Percentiles rank a stretch among this genome's conserved stretches.
Conservation (phyloP, 2,113 vertebrate genomes). For the Campylorhamphus procurvoides region DNA sequence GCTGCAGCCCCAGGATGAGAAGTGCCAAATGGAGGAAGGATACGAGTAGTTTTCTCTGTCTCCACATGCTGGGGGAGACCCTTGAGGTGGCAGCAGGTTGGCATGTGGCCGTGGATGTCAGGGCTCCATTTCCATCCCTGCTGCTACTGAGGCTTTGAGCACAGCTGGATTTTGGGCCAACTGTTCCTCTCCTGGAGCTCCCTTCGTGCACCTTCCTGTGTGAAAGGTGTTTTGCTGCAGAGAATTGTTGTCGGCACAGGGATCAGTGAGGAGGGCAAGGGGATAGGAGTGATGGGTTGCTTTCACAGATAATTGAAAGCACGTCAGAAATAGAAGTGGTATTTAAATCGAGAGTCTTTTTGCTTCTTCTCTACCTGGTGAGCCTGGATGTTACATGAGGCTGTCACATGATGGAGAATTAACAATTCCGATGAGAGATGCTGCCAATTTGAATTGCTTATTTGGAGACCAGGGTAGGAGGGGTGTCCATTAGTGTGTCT, state of each 20-base stretch:
- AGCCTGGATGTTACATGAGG: background rate
- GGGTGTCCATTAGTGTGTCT: conserved; percentile 32
- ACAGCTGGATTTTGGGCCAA: background rate
- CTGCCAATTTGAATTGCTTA: conserved; percentile 50
- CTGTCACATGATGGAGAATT: background rate
- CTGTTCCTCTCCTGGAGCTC: background rate
- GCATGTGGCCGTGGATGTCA: fast-evolving
- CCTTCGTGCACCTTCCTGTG: background rate
- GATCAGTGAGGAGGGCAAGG: background rate
- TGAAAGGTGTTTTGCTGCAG: background rate
- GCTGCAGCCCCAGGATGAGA: background rate
- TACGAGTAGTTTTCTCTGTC: fast-evolving
- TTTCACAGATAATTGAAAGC: background rate
- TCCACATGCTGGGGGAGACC: background rate
- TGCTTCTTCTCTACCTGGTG: background rate
- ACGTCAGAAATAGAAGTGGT: background rate
- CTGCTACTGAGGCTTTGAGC: fast-evolving
- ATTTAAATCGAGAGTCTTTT: background rate
- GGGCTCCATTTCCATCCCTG: background rate
- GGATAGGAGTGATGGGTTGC: background rate
- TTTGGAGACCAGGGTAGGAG: conserved; percentile 8
- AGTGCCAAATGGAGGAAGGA: background rate
- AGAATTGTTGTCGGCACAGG: background rate
- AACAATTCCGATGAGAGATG: background rate
- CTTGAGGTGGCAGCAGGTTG: background rate